phyloP scores from a whole-genome alignment of 2,888 invertebrate species.

The Noctua pronuba region DNA sequence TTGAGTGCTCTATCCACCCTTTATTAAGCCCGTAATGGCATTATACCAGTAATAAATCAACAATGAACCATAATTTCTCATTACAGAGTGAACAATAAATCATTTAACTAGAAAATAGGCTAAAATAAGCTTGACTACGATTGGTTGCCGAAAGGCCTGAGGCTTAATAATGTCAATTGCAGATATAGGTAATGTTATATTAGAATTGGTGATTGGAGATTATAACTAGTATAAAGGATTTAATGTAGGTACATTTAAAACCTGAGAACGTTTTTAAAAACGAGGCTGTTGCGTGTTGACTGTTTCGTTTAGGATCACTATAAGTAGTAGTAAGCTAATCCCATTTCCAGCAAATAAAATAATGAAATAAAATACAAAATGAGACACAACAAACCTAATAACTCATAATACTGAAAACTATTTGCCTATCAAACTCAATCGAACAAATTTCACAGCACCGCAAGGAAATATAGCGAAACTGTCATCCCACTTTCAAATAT shows the following conservation, averaged over 20 bases:
- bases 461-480: constrained; percentile 36
- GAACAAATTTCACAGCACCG: constrained; percentile 28
- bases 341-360: not conserved
- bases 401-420: not conserved
- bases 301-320: not conserved
- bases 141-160: constrained; percentile 41
- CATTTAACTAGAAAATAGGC: constrained; percentile 69
- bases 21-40: constrained; percentile 44
- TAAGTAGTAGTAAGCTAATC: too few relatives aligned
- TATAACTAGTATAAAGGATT: not conserved
- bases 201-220: constrained; percentile 5
- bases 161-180: constrained; percentile 27
- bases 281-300: not conserved
- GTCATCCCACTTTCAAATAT: constrained; percentile 49
- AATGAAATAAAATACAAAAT: not conserved
- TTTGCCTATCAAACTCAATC: constrained; percentile 23
- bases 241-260: not conserved
- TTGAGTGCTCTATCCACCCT: constrained; percentile 43
- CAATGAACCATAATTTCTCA: constrained; percentile 63
- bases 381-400: constrained; percentile 17
- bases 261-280: not conserved
- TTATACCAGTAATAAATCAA: constrained; percentile 62
- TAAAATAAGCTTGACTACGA: constrained; percentile 56
- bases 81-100: constrained; percentile 66
- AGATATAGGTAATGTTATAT: constrained; percentile 26